Conservation (phyloP, 2,888 invertebrate genomes). For the Diarsia brunnea region DNA sequence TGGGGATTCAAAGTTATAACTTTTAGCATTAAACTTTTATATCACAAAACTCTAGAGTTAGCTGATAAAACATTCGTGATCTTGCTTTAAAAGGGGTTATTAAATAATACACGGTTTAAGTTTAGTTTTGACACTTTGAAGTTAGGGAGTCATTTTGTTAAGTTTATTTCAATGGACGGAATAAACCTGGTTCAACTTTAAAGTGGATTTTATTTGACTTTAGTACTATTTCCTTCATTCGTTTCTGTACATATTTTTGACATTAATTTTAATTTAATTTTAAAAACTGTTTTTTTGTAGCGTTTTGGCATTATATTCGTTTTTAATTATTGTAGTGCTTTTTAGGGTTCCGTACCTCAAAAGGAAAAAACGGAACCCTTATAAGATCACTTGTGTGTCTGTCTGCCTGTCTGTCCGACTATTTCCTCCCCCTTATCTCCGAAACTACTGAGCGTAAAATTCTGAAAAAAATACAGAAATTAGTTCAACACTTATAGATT, state of each 20-base stretch:
- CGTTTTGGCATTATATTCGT: background rate
- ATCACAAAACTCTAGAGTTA: conserved; percentile 15
- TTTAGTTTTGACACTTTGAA: conserved; percentile 33
- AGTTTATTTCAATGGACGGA: conserved; percentile 1
- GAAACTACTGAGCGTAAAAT: no score
- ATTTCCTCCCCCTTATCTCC: no score
- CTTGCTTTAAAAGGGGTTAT: conserved; percentile 21
- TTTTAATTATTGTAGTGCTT: background rate
- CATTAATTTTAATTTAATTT: no score
- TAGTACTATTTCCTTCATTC: no score
- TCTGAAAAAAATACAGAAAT: no score
- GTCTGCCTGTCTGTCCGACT: no score
- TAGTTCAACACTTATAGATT: no score
- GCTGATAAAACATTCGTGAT: conserved; percentile 40
- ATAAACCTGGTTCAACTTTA: background rate
- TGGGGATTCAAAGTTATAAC: conserved; percentile 15
- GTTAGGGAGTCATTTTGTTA: conserved; percentile 5
- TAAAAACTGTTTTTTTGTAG: no score
- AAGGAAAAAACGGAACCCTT: no score
- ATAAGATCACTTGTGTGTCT: no score
- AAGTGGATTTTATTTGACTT: no score
- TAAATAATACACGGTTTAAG: conserved; percentile 32
- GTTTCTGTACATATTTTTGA: background rate
- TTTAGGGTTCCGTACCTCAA: no score
- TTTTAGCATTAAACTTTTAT: conserved; percentile 37